Conservation (phyloP, 2,888 invertebrate species). For the Subacronicta megacephala region DNA sequence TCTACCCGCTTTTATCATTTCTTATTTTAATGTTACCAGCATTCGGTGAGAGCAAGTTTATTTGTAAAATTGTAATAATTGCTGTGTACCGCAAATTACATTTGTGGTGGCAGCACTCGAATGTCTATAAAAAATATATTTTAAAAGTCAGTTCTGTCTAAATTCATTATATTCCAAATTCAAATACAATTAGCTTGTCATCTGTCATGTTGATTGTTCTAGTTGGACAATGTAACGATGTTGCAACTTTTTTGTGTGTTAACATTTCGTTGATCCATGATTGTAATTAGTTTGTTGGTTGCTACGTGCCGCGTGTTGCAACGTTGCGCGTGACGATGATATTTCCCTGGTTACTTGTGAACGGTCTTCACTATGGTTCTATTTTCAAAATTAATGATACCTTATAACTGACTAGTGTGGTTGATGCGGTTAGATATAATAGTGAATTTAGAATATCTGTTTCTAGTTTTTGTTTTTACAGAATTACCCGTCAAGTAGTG, state of each 20-base stretch:
- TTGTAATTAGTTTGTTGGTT: constrained; percentile 14
- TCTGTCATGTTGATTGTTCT: constrained; percentile 23
- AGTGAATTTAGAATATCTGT: neutral
- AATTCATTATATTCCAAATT: constrained; percentile 10
- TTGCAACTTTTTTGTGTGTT: constrained; percentile 13
- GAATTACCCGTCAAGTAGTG: no score
- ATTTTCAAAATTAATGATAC: constrained; percentile 26
- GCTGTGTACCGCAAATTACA: neutral
- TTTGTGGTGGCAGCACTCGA: neutral
- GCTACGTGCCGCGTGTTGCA: constrained; percentile 36
- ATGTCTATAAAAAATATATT: no score
- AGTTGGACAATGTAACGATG: constrained; percentile 12
- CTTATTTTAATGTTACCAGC: neutral
- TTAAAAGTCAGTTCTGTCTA: no score
- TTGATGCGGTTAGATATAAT: neutral
- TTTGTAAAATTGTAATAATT: no score
- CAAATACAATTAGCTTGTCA: constrained; percentile 2
- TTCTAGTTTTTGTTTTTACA: no score
- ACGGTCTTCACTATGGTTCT: constrained; percentile 11
- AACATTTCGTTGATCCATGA: constrained; percentile 29
- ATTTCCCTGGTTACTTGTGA: constrained; percentile 32
- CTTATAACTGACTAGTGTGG: constrained; percentile 1
- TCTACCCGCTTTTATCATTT: neutral
- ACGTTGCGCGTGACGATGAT: constrained; percentile 31
- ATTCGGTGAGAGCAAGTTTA: no score